phyloP scores from a whole-genome alignment of 2,888 invertebrate genomes.

The Uropetala carovei region DNA sequence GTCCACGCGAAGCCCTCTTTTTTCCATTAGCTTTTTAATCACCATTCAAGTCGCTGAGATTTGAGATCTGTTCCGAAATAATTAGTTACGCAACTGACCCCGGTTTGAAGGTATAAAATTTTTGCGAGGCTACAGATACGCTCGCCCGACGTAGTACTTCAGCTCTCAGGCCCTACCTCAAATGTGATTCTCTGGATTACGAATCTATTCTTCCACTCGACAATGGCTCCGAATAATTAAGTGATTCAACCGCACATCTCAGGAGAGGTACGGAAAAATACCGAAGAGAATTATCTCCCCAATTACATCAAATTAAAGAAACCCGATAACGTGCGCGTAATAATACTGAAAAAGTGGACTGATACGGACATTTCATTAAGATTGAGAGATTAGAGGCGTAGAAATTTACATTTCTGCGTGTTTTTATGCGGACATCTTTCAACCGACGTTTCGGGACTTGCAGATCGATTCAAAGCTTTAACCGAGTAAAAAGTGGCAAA shows the following conservation, averaged over 20 bases:
- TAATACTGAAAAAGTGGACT: neutral
- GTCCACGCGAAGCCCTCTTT: neutral
- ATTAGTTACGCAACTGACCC: neutral
- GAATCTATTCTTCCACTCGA: neutral
- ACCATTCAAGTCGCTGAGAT: neutral
- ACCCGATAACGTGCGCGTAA: neutral
- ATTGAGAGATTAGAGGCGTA: neutral
- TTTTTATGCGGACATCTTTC: neutral
- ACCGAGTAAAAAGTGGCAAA: neutral
- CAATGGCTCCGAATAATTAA: neutral
- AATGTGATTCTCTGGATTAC: neutral
- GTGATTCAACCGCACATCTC: neutral
- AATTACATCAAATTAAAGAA: neutral
- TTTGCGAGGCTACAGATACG: neutral
- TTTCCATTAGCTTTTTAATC: conserved; percentile 6
- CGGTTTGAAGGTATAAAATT: neutral
- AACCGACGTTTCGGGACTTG: neutral
- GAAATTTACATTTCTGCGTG: neutral
- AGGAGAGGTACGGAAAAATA: neutral
- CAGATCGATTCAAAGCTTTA: neutral
- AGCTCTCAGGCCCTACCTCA: neutral
- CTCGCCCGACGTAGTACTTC: neutral
- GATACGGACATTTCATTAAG: neutral
- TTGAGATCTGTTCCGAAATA: conserved; percentile 21
- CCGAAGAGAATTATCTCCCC: neutral